Evolutionary conservation across 2,888 invertebrate genomes (phyloP).

Genomic region (Idaea biselata): DNA sequence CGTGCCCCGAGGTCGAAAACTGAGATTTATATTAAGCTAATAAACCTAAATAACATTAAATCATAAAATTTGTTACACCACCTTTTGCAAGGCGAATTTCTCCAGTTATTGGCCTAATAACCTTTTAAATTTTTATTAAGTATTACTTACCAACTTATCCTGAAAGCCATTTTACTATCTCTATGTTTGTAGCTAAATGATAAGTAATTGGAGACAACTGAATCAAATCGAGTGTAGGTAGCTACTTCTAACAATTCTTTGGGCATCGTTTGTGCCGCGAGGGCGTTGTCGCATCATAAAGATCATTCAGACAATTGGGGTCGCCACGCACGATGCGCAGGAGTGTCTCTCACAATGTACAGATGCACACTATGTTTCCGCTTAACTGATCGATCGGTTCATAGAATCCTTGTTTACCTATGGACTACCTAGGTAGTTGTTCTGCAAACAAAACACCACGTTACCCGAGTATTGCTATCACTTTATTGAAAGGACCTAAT

Average conservation of each 20-base stretch:
- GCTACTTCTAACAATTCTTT: conserved; percentile 20
- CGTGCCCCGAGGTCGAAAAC: too few species aligned
- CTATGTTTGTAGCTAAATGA: neutral
- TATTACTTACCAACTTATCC: too few species aligned
- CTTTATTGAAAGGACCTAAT: too few species aligned
- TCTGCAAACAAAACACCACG: too few species aligned
- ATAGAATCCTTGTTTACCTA: neutral
- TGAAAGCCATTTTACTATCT: too few species aligned
- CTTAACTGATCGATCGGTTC: conserved; percentile 40
- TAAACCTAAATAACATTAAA: too few species aligned
- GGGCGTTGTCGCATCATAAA: conserved; percentile 72
- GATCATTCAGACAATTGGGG: conserved; percentile 78
- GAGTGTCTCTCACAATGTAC: conserved; percentile 64
- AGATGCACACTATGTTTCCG: conserved; percentile 46
- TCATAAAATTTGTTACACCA: too few species aligned
- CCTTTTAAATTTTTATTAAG: too few species aligned
- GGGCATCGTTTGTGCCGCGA: conserved; percentile 26
- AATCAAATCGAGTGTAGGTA: conserved; percentile 7
- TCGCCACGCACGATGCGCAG: conserved; percentile 71
- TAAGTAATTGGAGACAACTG: neutral
- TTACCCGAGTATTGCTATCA: neutral
- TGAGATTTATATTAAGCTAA: too few species aligned
- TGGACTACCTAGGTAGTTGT: neutral
- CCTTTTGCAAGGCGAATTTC: too few species aligned
- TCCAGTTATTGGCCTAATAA: too few species aligned